A percentile compares a stretch with the other conserved stretches of the same genome.
Evolutionary conservation across 2,113 vertebrate genomes (phyloP).

Genomic region (Pelmatolapia mariae): DNA sequence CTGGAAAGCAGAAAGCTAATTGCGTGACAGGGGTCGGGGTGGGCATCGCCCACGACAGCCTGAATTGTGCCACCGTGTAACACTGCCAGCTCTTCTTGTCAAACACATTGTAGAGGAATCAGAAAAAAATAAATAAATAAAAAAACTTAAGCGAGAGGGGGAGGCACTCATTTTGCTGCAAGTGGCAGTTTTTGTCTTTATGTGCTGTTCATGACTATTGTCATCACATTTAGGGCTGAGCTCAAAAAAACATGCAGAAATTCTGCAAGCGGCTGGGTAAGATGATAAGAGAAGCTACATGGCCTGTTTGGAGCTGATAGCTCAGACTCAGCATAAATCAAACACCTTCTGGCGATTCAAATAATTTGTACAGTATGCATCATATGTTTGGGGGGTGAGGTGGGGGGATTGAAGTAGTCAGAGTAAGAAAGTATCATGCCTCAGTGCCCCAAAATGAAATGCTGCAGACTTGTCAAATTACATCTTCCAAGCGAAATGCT

Average conservation of each 20-base stretch:
- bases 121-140: neutral
- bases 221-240: slow-evolving; percentile 65
- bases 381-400: slow-evolving; percentile 27
- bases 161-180: slow-evolving; percentile 48
- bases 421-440: slow-evolving; percentile 41
- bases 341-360: slow-evolving; percentile 65
- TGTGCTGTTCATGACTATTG: slow-evolving; percentile 53
- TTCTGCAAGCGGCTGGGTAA: slow-evolving; percentile 52
- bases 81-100: slow-evolving; percentile 59
- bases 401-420: slow-evolving; percentile 35
- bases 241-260: slow-evolving; percentile 57
- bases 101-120: slow-evolving; percentile 55
- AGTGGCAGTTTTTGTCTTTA: slow-evolving; percentile 62
- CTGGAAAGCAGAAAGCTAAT: slow-evolving; percentile 62
- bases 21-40: slow-evolving; percentile 48
- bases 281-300: slow-evolving; percentile 68
- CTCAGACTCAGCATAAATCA: slow-evolving; percentile 68
- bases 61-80: slow-evolving; percentile 22
- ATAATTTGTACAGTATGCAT: slow-evolving; percentile 66
- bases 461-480: slow-evolving; percentile 46
- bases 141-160: neutral
- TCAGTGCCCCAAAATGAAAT: slow-evolving; percentile 45
- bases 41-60: slow-evolving; percentile 33
- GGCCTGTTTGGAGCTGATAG: slow-evolving; percentile 68
- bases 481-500: slow-evolving; percentile 49